Percentiles rank a stretch among this genome's conserved stretches.
phyloP scores from a whole-genome alignment of 2,888 invertebrate genomes.

The Colletes collaris region DNA sequence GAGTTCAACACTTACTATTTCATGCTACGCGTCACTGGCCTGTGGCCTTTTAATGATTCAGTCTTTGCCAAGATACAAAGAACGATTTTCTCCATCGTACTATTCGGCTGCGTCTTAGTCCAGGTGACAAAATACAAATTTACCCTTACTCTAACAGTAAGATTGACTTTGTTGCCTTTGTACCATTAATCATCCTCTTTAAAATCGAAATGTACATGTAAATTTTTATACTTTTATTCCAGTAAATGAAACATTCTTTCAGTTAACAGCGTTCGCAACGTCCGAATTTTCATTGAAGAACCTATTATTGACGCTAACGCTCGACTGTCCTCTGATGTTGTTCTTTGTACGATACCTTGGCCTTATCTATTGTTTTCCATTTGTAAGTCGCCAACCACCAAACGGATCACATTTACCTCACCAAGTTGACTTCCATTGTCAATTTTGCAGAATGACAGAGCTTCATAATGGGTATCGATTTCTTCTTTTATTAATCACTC shows the following conservation, averaged over 20 bases:
- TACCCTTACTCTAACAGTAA: no score
- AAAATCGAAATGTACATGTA: no score
- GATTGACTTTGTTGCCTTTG: no score
- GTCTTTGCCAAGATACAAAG: neutral
- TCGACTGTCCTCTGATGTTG: neutral
- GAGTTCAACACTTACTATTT: constrained; percentile 5
- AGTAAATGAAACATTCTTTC: neutral
- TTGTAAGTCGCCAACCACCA: neutral
- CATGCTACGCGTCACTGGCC: neutral
- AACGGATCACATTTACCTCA: no score
- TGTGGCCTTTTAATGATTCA: constrained; percentile 28
- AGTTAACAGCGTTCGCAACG: neutral
- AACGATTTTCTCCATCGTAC: neutral
- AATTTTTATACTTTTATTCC: no score
- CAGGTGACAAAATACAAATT: constrained; percentile 11
- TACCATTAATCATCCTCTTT: no score
- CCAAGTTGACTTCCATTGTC: no score
- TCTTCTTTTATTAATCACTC: no score
- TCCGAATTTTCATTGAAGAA: neutral
- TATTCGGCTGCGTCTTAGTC: neutral
- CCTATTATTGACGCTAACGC: neutral
- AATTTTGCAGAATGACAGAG: no score
- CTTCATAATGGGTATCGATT: no score
- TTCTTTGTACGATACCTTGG: constrained; percentile 2
- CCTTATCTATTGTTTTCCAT: neutral